Evolutionary conservation across 1,140 invertebrate genomes (phyloP).

Genomic region (Anastatus disparis): DNA sequence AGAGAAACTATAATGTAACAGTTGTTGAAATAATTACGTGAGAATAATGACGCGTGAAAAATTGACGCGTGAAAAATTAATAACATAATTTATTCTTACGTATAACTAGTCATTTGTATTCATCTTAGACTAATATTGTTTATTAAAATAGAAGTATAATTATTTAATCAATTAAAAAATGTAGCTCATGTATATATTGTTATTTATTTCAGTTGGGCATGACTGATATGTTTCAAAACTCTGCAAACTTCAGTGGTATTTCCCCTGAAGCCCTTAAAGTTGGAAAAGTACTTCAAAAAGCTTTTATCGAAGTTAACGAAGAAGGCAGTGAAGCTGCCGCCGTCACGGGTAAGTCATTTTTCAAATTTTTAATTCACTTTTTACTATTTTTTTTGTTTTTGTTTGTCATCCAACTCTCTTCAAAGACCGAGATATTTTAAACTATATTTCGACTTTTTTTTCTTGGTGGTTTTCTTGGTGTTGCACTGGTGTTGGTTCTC

Average conservation of each 20-base stretch:
- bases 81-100: no score
- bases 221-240: conserved; percentile 62
- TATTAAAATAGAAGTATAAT: no score
- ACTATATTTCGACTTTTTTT: neutral
- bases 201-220: conserved; percentile 66
- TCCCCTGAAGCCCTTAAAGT: conserved; percentile 60
- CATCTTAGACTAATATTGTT: no score
- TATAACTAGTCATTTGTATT: no score
- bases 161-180: no score
- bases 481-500: neutral
- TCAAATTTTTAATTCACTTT: neutral
- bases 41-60: no score
- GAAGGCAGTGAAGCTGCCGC: conserved; percentile 80
- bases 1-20: no score
- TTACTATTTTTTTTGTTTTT: neutral
- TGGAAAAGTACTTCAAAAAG: conserved; percentile 70
- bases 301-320: conserved; percentile 73
- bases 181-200: no score
- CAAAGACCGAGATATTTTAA: neutral
- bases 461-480: neutral
- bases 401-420: neutral
- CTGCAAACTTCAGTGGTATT: conserved; percentile 70
- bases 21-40: no score
- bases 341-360: conserved; percentile 72
- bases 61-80: no score